Evolutionary conservation across 2,113 vertebrate genomes (phyloP), one percentile per base, ranked within the genome.

Genomic region (Chloropsis cyanopogon): DNA sequence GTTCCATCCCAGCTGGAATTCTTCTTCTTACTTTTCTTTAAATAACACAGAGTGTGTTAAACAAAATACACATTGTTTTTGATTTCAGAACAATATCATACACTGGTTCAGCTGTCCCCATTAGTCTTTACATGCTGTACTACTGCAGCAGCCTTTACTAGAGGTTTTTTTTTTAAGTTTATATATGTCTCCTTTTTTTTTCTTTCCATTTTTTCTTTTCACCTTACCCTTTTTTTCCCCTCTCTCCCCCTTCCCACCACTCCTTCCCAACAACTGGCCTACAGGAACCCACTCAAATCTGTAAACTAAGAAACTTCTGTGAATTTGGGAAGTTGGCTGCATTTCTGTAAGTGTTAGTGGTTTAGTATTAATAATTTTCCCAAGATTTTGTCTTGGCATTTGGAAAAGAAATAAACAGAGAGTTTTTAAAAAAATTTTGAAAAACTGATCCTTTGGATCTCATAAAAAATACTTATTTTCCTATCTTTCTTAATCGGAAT

Each of bases 1-100:
- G 35, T 86, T 95, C 64, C 59, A 77, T 91, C 92, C 33, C 82
- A 95, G 64, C 49, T 90, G 70, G 59, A 94, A 89, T 82, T 75
- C 44, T 85, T 60, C 70, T 93, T 86, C 11, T 60, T 82, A 49
- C 49, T 75, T 64, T 82, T 76, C 15, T 90, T 79, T 66, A 91
- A 92, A 87, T 85, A 89, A 41, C 37, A 60, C 28, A n/a, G 54
- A 83, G 82, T 68, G 29, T 92, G 61, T 95, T 91, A 90, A 59
- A 46, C 29, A 91, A 89, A 88, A 52, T 68, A 44, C 22, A 53
- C 18, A 52, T 82, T 61, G 60, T 73, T 92, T 61, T 89, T 82
- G 37, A 92, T 73, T 92, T 94, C 66, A 68, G 41, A 92, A 60
- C 56, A 82, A 76, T 73, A 57, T 90, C 57, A 56, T 29, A 19